Evolutionary conservation across 2,113 vertebrate species (phyloP).

Genomic region (Morone chrysops): DNA sequence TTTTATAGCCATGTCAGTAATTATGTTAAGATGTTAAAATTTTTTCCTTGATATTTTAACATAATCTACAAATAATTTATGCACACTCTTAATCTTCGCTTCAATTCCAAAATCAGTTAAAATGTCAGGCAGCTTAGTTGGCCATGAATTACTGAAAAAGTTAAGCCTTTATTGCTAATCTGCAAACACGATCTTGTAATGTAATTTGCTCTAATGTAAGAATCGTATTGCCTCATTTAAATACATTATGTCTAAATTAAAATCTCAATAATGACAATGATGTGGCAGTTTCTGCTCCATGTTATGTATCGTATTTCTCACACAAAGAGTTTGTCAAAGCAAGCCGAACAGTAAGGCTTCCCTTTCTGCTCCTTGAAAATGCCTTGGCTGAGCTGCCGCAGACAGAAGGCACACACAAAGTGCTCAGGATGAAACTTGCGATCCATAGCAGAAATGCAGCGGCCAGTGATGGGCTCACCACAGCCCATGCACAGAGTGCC

Average conservation of each 20-base stretch:
- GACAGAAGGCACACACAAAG: slow-evolving; percentile 92
- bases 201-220: not conserved
- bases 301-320: slow-evolving; percentile 13
- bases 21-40: slow-evolving; percentile 19
- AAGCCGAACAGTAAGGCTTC: slow-evolving; percentile 89
- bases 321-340: slow-evolving; percentile 88
- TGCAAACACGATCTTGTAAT: slow-evolving; percentile 2
- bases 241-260: not conserved
- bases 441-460: slow-evolving; percentile 87
- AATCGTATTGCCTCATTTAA: not conserved
- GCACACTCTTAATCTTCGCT: slow-evolving; percentile 1
- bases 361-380: slow-evolving; percentile 84
- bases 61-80: slow-evolving; percentile 2
- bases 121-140: not conserved
- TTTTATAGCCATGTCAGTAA: slow-evolving; percentile 45
- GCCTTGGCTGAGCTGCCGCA: slow-evolving; percentile 89
- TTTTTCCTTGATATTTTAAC: slow-evolving; percentile 21
- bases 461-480: slow-evolving; percentile 83
- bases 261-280: not conserved
- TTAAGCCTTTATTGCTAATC: slow-evolving; percentile 12
- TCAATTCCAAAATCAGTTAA: slow-evolving; percentile 4
- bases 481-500: slow-evolving; percentile 89
- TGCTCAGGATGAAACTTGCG: slow-evolving; percentile 93
- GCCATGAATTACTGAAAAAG: not conserved
- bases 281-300: not conserved